Conservation (phyloP, 2,113 vertebrate genomes). For the Podiceps cristatus region DNA sequence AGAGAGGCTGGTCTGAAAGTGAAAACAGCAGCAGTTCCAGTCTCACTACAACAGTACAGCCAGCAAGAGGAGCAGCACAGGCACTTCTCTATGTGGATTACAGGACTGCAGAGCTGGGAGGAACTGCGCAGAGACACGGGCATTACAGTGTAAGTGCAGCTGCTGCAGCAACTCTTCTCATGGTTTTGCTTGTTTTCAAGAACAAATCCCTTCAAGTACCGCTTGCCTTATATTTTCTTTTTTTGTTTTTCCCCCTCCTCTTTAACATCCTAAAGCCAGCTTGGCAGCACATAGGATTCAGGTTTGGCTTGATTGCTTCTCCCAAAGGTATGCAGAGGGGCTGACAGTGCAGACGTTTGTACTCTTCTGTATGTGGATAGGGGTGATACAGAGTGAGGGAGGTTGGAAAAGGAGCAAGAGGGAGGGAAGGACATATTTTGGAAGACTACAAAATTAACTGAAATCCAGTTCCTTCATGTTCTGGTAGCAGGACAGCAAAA, state of each 20-base stretch:
- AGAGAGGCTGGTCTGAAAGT: constrained; percentile 65
- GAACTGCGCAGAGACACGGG: background rate
- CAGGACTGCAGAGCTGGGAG: constrained; percentile 27
- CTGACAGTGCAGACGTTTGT: background rate
- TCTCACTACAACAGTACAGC: background rate
- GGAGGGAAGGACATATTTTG: background rate
- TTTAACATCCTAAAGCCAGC: background rate
- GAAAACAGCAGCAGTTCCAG: constrained; percentile 67
- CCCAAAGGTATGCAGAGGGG: constrained; percentile 1
- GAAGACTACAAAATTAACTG: constrained; percentile 34
- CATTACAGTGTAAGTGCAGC: constrained; percentile 63
- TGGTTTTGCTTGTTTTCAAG: constrained; percentile 7
- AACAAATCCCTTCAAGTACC: background rate
- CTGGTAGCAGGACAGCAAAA: constrained; percentile 17
- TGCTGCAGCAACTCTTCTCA: background rate
- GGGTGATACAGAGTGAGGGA: background rate
- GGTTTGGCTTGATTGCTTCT: constrained; percentile 32
- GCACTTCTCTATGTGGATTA: constrained; percentile 54
- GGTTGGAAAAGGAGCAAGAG: background rate
- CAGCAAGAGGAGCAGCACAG: constrained; percentile 3
- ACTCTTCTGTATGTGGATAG: background rate
- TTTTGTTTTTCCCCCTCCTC: background rate
- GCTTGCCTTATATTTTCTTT: background rate
- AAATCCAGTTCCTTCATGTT: constrained; percentile 5
- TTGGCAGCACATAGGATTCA: background rate